phyloP scores from a whole-genome alignment of 2,888 invertebrate genomes.

The Hemaris fuciformis region DNA sequence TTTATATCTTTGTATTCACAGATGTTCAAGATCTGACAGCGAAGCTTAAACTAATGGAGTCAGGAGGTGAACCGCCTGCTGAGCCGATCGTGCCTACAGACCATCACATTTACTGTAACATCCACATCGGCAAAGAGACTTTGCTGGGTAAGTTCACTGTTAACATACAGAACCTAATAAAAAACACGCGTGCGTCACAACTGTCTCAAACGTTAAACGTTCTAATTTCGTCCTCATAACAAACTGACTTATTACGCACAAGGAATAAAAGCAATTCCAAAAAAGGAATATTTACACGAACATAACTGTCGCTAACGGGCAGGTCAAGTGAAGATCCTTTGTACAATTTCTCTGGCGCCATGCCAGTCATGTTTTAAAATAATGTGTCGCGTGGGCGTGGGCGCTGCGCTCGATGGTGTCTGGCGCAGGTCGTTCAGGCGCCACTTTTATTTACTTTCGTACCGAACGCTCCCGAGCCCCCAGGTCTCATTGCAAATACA shows the following conservation, averaged over 20 bases:
- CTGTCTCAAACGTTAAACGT: constrained; percentile 18
- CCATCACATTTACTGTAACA: constrained; percentile 75
- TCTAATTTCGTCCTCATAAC: constrained; percentile 27
- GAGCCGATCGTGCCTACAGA: constrained; percentile 64
- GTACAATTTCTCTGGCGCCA: constrained; percentile 46
- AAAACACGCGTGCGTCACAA: constrained; percentile 16
- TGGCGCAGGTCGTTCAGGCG: constrained; percentile 26
- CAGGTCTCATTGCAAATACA: constrained; percentile 36
- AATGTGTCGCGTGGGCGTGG: constrained; percentile 49
- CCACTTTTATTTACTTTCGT: constrained; percentile 45
- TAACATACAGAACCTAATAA: not conserved
- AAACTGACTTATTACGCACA: constrained; percentile 22
- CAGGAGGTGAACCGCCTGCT: constrained; percentile 59
- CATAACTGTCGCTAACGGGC: constrained; percentile 53
- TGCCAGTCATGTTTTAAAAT: constrained; percentile 63
- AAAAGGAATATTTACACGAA: constrained; percentile 60
- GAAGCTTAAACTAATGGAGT: constrained; percentile 84
- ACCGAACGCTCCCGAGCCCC: constrained; percentile 40
- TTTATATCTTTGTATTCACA: constrained; percentile 56
- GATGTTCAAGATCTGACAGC: constrained; percentile 88
- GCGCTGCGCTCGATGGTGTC: constrained; percentile 34
- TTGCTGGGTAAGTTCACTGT: constrained; percentile 56
- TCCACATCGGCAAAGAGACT: constrained; percentile 67
- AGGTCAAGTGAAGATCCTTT: constrained; percentile 37
- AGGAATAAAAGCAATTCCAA: constrained; percentile 47